phyloP scores from a whole-genome alignment of 2,888 invertebrate species.

The Chaetogeoica ovagalla region DNA sequence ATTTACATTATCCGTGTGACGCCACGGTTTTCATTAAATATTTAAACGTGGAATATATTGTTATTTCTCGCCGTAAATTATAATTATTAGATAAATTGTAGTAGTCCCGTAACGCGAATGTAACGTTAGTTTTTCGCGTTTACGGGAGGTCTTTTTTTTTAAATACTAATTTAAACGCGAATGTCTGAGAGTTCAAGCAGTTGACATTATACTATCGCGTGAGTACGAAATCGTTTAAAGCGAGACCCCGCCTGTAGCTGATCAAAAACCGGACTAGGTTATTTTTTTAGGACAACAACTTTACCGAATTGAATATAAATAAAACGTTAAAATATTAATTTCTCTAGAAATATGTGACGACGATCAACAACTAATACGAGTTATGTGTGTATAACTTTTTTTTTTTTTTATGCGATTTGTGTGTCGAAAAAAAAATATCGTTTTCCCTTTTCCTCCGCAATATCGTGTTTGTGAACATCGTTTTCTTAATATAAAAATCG shows the following conservation, averaged over 20 bases:
- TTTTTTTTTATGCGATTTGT: background rate
- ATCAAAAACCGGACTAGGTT: constrained; percentile 41
- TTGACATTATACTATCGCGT: background rate
- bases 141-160: background rate
- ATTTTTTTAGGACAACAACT: constrained; percentile 39
- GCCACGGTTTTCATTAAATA: no score
- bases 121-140: background rate
- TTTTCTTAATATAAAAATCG: no score
- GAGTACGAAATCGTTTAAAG: background rate
- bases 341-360: constrained; percentile 34
- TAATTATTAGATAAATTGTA: background rate
- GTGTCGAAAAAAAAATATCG: background rate
- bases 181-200: background rate
- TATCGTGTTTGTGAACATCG: no score
- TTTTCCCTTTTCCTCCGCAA: background rate
- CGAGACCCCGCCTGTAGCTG: background rate
- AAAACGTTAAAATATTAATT: constrained; percentile 7
- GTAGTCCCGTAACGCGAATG: no score
- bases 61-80: background rate
- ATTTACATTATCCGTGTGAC: no score
- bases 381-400: background rate
- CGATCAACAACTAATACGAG: background rate
- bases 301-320: constrained; percentile 21
- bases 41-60: background rate
- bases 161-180: constrained; percentile 18